Base-by-base conservation (phyloP, 2,113 vertebrate genomes). In the Phrynosoma platyrhinos region DNA sequence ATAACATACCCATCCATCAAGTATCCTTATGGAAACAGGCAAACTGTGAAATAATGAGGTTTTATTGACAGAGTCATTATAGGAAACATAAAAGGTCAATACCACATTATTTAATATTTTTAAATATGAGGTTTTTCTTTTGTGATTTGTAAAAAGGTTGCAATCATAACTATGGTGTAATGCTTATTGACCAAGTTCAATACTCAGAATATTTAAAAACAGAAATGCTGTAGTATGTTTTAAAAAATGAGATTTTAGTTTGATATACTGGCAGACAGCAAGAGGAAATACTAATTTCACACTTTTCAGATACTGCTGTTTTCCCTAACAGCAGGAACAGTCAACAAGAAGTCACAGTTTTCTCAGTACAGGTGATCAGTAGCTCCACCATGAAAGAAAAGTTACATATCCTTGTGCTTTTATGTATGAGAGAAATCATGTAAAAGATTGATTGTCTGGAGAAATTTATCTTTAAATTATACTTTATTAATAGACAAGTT, bases 391-490 rank as follows among this genome's bases (percentile, higher is more conserved):
- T n/a, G 9, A 47, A 32, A 89, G 79, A 90, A 25, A 94, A 66
- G 89, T 86, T 78, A n/a, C n/a, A 74, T 77, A 93, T 82, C 88
- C 89, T 90, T 92, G 74, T 81, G 71, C 85, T 94, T 79, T 90
- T 4, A 0, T 58, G 84, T 91, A 86, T 74, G 82, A 89, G 3
- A 86, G 81, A 90, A 90, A 91, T 69, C 94, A 93, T 94, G 89
- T 78, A 68, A 91, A 95, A 84, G 75, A 94, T 79, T 87, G 82
- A 94, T 91, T 90, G 85, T 90, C 84, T 68, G n/a, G 0, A 30
- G 36, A 77, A 94, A 94, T 92, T 83, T 83, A 87, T 90, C 90
- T 88, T 93, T 93, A 93, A 93, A 77, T 74, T 47, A 9, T 82
- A n/a, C 66, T 93, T 88, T 66, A 90, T 83, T 69, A 91, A 85